Evolutionary conservation across 2,888 invertebrate species (phyloP), one percentile per base, ranked within the genome.

Genomic region (Drymonia ruficornis): DNA sequence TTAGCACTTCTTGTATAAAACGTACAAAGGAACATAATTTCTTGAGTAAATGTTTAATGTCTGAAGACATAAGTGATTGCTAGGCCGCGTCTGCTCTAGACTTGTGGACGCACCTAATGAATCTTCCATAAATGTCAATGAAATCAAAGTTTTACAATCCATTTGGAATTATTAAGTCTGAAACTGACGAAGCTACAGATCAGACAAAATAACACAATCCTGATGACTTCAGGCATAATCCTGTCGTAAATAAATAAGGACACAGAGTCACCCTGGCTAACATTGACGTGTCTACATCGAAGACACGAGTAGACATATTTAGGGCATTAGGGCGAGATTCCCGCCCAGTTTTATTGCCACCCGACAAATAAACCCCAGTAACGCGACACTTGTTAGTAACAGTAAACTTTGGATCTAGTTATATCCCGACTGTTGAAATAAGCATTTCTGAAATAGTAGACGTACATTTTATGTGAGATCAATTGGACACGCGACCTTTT

Each of bases 381-480:
- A 43, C 43, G n/a, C 43, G 43, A 40, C 40, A 40, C 40, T 40
- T 40, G 43, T 43, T 43, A 19, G 18, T 43, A 43, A 43, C 18
- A 15, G 43, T 43, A 43, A 19, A 43, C 43, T 43, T 40, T 43
- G 43, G 13, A 9, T 9, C 43, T 23, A 43, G 43, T 43, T 43
- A 43, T 13, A 16, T 16, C 19, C n/a, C 12, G 43, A 13, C 43
- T 43, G 19, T 12, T 43, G 5, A 4, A 19, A 18, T 6, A 43
- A 19, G 16, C 13, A 19, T 43, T 19, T 43, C 19, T 43, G 19
- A 43, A 43, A 19, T 9, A 40, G 9, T 40, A 40, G 15, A 15
- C 40, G 15, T 4, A 11, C n/a, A 40, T 9, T 15, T 9, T 40
- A 40, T 16, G 15, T 16, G 9, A 40, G 16, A 16, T 38, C 38